Evolutionary conservation across 2,888 invertebrate genomes (phyloP), one percentile per base, ranked within the genome.

Genomic region (Philereme vetulata): DNA sequence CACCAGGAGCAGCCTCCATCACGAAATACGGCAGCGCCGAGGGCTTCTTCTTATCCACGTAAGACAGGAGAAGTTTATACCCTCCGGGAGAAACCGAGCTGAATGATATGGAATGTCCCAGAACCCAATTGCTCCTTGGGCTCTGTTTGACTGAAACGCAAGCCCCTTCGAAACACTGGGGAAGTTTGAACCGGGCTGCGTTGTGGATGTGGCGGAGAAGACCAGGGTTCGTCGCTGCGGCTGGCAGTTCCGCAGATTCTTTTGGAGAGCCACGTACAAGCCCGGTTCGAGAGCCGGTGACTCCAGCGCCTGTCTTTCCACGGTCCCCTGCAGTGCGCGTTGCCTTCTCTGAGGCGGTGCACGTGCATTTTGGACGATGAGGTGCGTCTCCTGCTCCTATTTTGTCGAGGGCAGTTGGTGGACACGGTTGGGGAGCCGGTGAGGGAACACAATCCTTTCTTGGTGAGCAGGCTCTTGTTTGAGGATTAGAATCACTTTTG

Each of bases 21-120:
- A 92, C 84, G 46, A 91, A 91, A 64, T 92, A 92, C 0, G 90
- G 90, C 55, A 91, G 58, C 3, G 79, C 76, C 7, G 77, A 66
- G 0, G 82, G 76, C 43, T 83, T 89, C 5, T 67, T 70, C 56
- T 84, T 88, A 66, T 88, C 85, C 33, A 77, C 77, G 64, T 90
- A 91, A 0, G 90, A 91, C 47, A 91, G 57, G 45, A 90, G 67
- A 10, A 91, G 58, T 67, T 87, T 91, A 64, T 92, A 92, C 0
- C 92, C 92, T 7, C 92, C 90, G 2, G 92, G 92, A 5, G 90
- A 86, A 4, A 92, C 91, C 0, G 92, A 90, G 72, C 92, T 92
- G 60, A 92, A 91, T 0, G 88, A 79, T 60, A 92, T 65, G 0
- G 86, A 82, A 68, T 91, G 92, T 0, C 92, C 92, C 44, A 90